A percentile compares a stretch with the other conserved stretches of the same genome.
Conservation (phyloP, 2,797 vertebrate genomes). For the Phoebastria nigripes region DNA sequence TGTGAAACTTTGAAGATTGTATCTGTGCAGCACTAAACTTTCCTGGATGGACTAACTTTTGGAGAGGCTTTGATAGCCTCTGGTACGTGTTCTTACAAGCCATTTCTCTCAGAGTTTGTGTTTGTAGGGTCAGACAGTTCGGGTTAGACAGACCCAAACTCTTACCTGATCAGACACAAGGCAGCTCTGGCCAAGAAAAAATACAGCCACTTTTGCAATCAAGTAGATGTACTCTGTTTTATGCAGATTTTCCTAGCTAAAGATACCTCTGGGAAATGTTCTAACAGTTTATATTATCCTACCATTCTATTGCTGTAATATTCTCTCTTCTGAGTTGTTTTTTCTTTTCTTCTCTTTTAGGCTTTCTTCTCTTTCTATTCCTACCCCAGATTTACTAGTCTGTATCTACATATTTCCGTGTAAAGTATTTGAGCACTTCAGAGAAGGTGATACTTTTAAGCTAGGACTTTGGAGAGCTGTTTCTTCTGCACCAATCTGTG, state of each 20-base stretch:
- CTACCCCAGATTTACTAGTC: not conserved
- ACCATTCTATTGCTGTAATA: not conserved
- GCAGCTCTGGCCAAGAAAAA: not conserved
- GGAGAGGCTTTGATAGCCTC: not conserved
- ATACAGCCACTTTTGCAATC: not conserved
- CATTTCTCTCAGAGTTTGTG: not conserved
- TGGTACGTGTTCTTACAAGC: not conserved
- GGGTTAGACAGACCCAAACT: not conserved
- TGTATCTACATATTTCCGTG: not conserved
- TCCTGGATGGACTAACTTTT: not conserved
- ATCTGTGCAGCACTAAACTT: not conserved
- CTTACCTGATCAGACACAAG: not conserved
- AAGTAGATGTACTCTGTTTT: not conserved
- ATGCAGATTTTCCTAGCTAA: not conserved
- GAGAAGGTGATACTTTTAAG: not conserved
- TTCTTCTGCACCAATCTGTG: not conserved
- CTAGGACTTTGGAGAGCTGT: not conserved
- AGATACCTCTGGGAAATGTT: not conserved
- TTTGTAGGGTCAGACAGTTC: not conserved
- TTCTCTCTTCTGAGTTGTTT: not conserved
- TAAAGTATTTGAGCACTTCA: not conserved
- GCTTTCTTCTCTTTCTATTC: not conserved
- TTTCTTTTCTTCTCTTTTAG: not conserved
- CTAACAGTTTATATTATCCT: not conserved
- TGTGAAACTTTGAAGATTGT: not conserved